Evolutionary conservation across 2,113 vertebrate genomes (phyloP).

Genomic region (Tachycineta bicolor): DNA sequence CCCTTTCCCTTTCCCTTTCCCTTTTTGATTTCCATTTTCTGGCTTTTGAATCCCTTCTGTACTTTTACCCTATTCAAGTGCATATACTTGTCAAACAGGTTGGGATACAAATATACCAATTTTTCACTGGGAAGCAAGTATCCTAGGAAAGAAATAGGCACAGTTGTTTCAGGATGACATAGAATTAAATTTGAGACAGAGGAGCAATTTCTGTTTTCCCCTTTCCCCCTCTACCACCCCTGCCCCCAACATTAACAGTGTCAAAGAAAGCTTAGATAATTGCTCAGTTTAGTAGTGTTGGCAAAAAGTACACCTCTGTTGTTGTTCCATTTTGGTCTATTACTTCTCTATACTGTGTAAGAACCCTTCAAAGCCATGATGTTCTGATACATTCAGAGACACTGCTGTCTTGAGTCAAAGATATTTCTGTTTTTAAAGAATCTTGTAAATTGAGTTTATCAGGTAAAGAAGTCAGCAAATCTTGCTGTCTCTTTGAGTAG

Average conservation of each 20-base stretch:
- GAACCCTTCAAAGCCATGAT: neutral
- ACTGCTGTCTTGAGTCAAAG: neutral
- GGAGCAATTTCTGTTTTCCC: neutral
- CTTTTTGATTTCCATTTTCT: neutral
- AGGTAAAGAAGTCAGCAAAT: neutral
- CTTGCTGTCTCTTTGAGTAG: neutral
- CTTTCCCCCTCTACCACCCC: fast-evolving
- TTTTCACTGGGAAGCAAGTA: neutral
- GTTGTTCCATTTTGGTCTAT: neutral
- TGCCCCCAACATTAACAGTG: fast-evolving
- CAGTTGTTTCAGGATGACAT: neutral
- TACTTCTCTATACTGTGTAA: neutral
- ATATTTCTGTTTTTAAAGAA: neutral
- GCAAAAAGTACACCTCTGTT: neutral
- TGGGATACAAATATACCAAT: neutral
- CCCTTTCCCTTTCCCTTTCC: too few relatives aligned
- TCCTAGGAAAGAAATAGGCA: neutral
- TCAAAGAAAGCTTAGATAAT: neutral
- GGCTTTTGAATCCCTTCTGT: neutral
- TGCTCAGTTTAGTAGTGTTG: neutral
- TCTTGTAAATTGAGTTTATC: neutral
- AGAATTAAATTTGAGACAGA: neutral
- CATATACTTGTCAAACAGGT: neutral
- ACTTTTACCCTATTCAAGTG: neutral
- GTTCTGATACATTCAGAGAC: neutral